Base-by-base conservation (phyloP, 2,888 invertebrate species). In the Nephrocerus scutellatus region DNA sequence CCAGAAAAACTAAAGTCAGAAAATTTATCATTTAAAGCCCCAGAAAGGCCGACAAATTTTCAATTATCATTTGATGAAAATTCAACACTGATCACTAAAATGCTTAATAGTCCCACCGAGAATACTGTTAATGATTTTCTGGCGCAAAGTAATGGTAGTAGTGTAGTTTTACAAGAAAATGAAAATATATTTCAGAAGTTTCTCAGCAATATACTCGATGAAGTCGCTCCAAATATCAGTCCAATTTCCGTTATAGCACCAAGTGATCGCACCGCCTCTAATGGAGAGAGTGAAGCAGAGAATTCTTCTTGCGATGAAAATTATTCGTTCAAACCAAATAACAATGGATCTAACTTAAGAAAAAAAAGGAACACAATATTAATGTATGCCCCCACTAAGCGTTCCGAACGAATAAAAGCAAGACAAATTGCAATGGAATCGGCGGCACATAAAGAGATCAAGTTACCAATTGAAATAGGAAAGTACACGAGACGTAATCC, bases 401-500 rank as follows among this genome's bases (percentile, higher is more conserved):
- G 43, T 8, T 43, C 37, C 4, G 37, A 32, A 9, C 29, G 40
- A 2, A 13, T 43, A 6, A 43, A 30, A 14, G 35, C 43, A 3
- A 43, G 35, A 16, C 16, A 23, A 1, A 9, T 4, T 5, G 22
- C 13, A 15, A 10, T 8, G n/a, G n/a, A n/a, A n/a, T n/a, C n/a
- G n/a, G n/a, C n/a, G n/a, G n/a, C n/a, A n/a, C n/a, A n/a, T n/a
- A n/a, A n/a, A n/a, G n/a, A n/a, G n/a, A n/a, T n/a, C 8, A 10
- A 7, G 22, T 22, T 22, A 22, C 8, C 22, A 12, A 18, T 44
- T n/a, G 30, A 44, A 19, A n/a, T 46, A 8, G 44, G 46, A 12
- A 44, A 46, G 13, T 46, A 44, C 22, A 46, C 44, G 1, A 34
- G 8, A n/a, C n/a, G n/a, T n/a, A n/a, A n/a, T n/a, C n/a, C n/a